Evolutionary conservation across 1,140 invertebrate species (phyloP), one percentile per base, ranked within the genome.

Genomic region (Drepana arcuata): DNA sequence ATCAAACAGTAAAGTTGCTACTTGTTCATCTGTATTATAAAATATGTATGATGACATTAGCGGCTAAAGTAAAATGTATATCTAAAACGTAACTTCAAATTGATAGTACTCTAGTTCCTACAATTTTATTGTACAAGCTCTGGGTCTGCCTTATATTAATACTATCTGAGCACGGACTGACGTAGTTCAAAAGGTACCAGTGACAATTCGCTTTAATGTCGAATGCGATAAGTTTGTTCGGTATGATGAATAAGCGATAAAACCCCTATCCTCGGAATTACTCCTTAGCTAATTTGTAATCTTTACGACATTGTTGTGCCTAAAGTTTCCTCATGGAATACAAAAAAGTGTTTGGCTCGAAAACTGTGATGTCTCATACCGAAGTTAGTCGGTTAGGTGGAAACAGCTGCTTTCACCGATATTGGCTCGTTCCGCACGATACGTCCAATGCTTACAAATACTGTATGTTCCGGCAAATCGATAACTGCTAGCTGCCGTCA

Each of bases 381-480:
- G n/a, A n/a, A 43, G 37, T 48, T 43, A 48, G 32, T 26, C 14
- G 12, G 43, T 51, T 55, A 49, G 33, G 39, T 33, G 31, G 39
- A 13, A 46, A 46, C 49, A 48, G 42, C 45, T 51, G 46, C 38
- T 50, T 48, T 50, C 35, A 44, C 41, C 39, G 39, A 61, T 61
- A 61, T 68, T 59, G 48, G 27, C 39, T 33, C 41, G 40, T 41
- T 43, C 48, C 46, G 32, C 36, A 41, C 52, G 41, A 43, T 41
- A 59, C 57, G 42, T 51, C 41, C 53, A 51, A 52, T 49, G 58
- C 60, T 60, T 67, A 65, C 59, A 52, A 66, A 57, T 63, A 44
- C 50, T 30, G 21, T 55, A 41, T 52, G 43, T 50, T 51, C 39
- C 41, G 42, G 41, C 54, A 54, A 65, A 70, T 70, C 66, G 54